phyloP scores from a whole-genome alignment of 2,888 invertebrate genomes.

The Tenthredo livida region DNA sequence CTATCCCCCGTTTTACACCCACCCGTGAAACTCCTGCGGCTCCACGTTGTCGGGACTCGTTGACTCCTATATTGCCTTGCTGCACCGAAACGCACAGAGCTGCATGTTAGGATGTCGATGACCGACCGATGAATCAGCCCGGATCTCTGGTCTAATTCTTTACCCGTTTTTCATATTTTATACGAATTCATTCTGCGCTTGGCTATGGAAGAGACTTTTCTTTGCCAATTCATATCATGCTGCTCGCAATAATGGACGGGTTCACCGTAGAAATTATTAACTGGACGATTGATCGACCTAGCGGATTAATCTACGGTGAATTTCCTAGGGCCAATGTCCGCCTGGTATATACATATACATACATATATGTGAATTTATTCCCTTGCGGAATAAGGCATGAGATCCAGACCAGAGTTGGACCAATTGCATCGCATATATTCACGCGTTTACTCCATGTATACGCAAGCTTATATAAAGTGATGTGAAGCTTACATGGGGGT shows the following conservation, averaged over 20 bases:
- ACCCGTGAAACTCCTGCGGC: slow-evolving; percentile 23
- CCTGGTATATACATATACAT: too few species aligned
- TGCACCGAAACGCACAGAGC: background rate
- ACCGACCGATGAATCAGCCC: background rate
- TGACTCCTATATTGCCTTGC: slow-evolving; percentile 39
- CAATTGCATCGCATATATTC: background rate
- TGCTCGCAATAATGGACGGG: background rate
- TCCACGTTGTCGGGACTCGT: slow-evolving; percentile 26
- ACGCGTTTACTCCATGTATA: background rate
- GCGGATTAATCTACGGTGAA: background rate
- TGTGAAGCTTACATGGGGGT: background rate
- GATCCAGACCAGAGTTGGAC: background rate
- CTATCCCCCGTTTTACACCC: slow-evolving; percentile 21
- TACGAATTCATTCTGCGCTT: background rate
- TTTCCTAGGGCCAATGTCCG: background rate
- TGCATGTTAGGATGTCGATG: slow-evolving; percentile 19
- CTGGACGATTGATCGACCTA: background rate
- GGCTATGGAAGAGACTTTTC: background rate
- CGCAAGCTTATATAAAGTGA: background rate
- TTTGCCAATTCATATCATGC: background rate
- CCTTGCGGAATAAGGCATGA: background rate
- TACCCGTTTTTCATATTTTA: background rate
- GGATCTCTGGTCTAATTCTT: background rate
- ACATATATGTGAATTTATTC: background rate
- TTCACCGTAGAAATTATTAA: background rate